These are phyloP conservation scores for Octonoba sinensis DNA, from an alignment of 2,888 invertebrate species.

Conservation along the genomic window DNA sequence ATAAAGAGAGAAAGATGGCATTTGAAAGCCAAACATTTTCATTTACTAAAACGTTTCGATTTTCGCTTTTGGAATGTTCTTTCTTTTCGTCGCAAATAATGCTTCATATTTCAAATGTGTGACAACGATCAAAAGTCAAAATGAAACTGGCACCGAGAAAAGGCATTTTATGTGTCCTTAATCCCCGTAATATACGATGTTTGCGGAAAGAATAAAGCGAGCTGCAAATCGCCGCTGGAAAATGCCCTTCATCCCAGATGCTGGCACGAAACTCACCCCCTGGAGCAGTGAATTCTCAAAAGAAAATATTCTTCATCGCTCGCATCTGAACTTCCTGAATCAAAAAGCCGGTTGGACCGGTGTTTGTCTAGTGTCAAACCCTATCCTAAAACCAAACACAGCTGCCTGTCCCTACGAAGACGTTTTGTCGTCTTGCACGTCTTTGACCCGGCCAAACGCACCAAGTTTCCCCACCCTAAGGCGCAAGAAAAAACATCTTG, in stretches of 20 bases:
- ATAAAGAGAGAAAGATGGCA: too few species aligned
- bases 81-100: too few species aligned
- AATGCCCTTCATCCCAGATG: constrained; percentile 22
- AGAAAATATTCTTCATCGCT: constrained; percentile 22
- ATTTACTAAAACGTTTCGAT: too few species aligned
- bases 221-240: background rate
- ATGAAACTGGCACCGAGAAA: too few species aligned
- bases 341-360: constrained; percentile 55
- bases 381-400: constrained; percentile 62
- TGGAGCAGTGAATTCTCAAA: constrained; percentile 10
- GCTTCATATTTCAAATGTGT: too few species aligned
- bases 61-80: too few species aligned
- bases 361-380: constrained; percentile 56
- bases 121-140: too few species aligned
- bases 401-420: constrained; percentile 43
- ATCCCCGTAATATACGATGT: too few species aligned
- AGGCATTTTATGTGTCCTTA: too few species aligned
- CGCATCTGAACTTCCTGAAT: constrained; percentile 39
- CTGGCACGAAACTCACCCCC: constrained; percentile 44
- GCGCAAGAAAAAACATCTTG: constrained; percentile 24
- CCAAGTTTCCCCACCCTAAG: constrained; percentile 31
- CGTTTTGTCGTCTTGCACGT: constrained; percentile 55
- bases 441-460: constrained; percentile 53
- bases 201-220: too few species aligned
- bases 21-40: too few species aligned